These are phyloP conservation scores for Mugil cephalus DNA, from an alignment of 2,113 vertebrate genomes.

Conservation along the genomic window DNA sequence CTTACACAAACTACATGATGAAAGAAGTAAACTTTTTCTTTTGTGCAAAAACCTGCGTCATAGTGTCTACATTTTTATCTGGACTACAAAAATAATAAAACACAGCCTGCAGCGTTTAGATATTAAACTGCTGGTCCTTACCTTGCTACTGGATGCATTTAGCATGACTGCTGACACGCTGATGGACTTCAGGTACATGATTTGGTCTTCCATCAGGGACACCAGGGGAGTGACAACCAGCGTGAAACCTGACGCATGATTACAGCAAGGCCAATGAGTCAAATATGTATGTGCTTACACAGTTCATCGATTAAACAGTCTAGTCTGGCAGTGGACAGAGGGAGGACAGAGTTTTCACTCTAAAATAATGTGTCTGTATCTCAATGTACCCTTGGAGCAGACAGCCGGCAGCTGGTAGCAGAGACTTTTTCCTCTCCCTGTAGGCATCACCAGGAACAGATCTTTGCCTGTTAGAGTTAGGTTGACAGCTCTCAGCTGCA, in stretches of 20 bases:
- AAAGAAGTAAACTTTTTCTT: too few species aligned
- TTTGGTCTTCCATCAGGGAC: slow-evolving; percentile 98
- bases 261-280: not conserved
- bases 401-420: slow-evolving; percentile 96
- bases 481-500: slow-evolving; percentile 93
- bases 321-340: too few species aligned
- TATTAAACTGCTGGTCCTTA: slow-evolving; percentile 59
- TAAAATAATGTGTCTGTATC: not conserved
- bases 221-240: slow-evolving; percentile 94
- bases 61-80: too few species aligned
- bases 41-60: too few species aligned
- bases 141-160: slow-evolving; percentile 93
- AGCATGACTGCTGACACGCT: slow-evolving; percentile 88
- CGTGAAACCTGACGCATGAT: slow-evolving; percentile 88
- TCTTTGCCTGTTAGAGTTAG: slow-evolving; percentile 91
- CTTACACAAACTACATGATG: too few species aligned
- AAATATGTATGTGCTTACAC: not conserved
- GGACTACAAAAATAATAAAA: too few species aligned
- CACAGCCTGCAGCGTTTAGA: too few species aligned
- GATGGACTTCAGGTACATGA: slow-evolving; percentile 92
- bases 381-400: slow-evolving; percentile 88
- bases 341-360: too few species aligned
- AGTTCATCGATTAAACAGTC: too few species aligned
- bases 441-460: slow-evolving; percentile 97
- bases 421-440: slow-evolving; percentile 95